These are phyloP conservation scores for Drosophila melanogaster DNA, from an alignment of 1,140 invertebrate species.

Conservation along the genomic window DNA sequence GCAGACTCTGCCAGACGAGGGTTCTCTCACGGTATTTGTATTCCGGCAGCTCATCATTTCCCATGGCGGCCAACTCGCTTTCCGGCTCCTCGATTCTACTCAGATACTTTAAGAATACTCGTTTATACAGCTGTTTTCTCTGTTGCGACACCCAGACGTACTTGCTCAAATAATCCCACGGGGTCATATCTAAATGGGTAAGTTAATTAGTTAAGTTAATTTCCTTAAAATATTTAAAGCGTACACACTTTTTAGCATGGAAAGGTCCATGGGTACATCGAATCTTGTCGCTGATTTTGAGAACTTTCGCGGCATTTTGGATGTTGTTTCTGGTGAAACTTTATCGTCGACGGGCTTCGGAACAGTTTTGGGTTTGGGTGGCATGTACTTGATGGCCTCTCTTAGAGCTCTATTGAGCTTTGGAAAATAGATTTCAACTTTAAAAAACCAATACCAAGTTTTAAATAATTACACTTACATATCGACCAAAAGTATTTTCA, in stretches of 20 bases:
- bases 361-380: slow-evolving; percentile 47
- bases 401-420: slow-evolving; percentile 74
- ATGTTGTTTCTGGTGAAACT: slow-evolving; percentile 41
- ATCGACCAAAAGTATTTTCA: slow-evolving; percentile 81
- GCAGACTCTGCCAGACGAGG: slow-evolving; percentile 62
- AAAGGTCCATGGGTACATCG: slow-evolving; percentile 87
- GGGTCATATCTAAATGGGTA: slow-evolving; percentile 85
- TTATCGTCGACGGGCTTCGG: slow-evolving; percentile 52
- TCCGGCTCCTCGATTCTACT: slow-evolving; percentile 66
- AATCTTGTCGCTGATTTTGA: slow-evolving; percentile 87
- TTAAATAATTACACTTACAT: slow-evolving; percentile 52
- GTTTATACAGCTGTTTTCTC: slow-evolving; percentile 86
- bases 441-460: neutral
- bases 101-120: slow-evolving; percentile 75
- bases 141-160: slow-evolving; percentile 86
- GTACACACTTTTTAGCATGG: slow-evolving; percentile 85
- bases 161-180: slow-evolving; percentile 86
- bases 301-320: slow-evolving; percentile 87
- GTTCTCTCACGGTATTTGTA: slow-evolving; percentile 74
- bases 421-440: neutral
- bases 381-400: slow-evolving; percentile 79
- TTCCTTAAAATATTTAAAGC: neutral
- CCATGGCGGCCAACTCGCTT: slow-evolving; percentile 34
- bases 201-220: neutral
- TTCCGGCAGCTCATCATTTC: slow-evolving; percentile 55